phyloP scores from a whole-genome alignment of 2,888 invertebrate species.

The Phengaris arion region DNA sequence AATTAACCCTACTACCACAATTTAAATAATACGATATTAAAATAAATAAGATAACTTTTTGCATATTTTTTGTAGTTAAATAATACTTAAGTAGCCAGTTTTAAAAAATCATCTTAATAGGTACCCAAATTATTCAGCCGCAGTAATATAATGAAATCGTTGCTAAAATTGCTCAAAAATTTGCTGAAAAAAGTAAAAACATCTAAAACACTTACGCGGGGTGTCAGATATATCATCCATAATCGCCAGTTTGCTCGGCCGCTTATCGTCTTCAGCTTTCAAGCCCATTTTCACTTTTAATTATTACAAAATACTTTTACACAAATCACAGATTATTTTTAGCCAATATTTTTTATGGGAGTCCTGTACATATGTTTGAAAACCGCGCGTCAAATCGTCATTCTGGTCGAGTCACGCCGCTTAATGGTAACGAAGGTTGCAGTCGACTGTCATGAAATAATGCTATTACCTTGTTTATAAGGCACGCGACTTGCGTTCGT shows the following conservation, averaged over 20 bases:
- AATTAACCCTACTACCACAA: too few relatives aligned
- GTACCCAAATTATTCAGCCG: neutral
- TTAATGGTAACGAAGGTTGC: conserved; percentile 57
- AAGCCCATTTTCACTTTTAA: conserved; percentile 72
- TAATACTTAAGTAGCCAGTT: too few relatives aligned
- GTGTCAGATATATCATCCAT: conserved; percentile 67
- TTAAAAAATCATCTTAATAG: too few relatives aligned
- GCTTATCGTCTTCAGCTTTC: conserved; percentile 69
- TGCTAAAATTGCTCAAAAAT: neutral
- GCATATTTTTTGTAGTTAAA: too few relatives aligned
- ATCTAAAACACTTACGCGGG: conserved; percentile 61
- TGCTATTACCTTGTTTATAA: conserved; percentile 66
- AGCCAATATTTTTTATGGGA: conserved; percentile 53
- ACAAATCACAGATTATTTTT: conserved; percentile 46
- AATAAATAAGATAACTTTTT: too few relatives aligned
- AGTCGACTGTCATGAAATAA: conserved; percentile 65
- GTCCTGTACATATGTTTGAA: conserved; percentile 42
- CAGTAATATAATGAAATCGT: neutral
- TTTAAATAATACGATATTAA: too few relatives aligned
- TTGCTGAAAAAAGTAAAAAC: conserved; percentile 1
- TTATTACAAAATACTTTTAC: conserved; percentile 44
- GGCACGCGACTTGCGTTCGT: conserved; percentile 54
- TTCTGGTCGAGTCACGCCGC: conserved; percentile 45
- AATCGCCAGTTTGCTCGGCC: conserved; percentile 75
- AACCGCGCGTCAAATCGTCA: conserved; percentile 60